A percentile compares a stretch with the other conserved stretches of the same genome.
Conservation (phyloP, 2,113 vertebrate species). For the Egretta garzetta region DNA sequence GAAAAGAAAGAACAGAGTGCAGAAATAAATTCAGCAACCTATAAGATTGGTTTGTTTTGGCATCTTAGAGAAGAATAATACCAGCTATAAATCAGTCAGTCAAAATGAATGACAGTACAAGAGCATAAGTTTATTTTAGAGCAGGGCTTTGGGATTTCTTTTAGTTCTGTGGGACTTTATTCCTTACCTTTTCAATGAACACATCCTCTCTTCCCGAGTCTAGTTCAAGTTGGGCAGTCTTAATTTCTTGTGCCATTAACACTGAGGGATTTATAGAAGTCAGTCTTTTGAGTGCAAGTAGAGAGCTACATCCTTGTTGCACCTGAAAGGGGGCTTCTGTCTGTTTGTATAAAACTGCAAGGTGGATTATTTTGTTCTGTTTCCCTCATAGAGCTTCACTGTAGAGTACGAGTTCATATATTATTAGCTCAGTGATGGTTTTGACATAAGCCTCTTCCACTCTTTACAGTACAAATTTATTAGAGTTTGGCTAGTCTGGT, state of each 20-base stretch:
- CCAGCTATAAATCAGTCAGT: background rate
- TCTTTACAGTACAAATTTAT: conserved; percentile 38
- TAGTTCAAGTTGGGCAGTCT: background rate
- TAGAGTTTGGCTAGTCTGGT: conserved; percentile 37
- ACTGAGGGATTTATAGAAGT: background rate
- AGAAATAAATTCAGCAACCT: background rate
- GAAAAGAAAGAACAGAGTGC: background rate
- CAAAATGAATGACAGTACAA: background rate
- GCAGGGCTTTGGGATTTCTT: background rate
- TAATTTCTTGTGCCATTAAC: background rate
- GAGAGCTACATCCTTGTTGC: background rate
- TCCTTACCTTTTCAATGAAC: background rate
- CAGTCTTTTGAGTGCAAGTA: background rate
- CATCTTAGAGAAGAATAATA: background rate
- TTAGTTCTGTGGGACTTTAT: background rate
- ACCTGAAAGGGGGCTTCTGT: background rate
- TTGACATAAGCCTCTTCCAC: background rate
- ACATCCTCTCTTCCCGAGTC: background rate
- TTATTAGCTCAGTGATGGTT: background rate
- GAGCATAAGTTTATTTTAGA: background rate
- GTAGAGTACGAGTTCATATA: background rate
- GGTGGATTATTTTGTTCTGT: background rate
- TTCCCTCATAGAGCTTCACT: background rate
- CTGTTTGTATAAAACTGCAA: background rate
- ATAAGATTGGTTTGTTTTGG: background rate